Evolutionary conservation across 1,140 invertebrate genomes (phyloP).

Genomic region (Papilio xuthus): DNA sequence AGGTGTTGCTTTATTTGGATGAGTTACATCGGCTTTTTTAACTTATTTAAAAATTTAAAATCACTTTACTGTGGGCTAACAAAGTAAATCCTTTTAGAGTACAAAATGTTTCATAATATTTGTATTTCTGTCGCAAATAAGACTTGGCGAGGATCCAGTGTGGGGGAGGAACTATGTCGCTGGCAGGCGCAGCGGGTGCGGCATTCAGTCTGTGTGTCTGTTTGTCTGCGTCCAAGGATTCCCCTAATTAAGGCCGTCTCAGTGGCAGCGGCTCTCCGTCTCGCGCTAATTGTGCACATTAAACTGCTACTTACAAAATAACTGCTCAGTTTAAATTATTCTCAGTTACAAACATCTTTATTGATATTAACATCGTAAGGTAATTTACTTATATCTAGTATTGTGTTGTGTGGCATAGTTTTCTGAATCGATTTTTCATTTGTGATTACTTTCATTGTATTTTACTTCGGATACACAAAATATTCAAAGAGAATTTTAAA

Average conservation of each 20-base stretch:
- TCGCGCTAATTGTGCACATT: slow-evolving; percentile 28
- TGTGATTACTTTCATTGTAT: too few relatives aligned
- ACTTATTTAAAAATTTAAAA: neutral
- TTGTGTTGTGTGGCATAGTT: too few relatives aligned
- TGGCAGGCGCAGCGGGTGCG: neutral
- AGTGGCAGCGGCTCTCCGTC: neutral
- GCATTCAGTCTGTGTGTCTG: slow-evolving; percentile 27
- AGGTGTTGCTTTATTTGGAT: neutral
- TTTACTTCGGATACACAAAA: too few relatives aligned
- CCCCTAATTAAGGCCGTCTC: slow-evolving; percentile 33
- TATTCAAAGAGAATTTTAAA: too few relatives aligned
- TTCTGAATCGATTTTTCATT: too few relatives aligned
- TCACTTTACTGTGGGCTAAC: neutral
- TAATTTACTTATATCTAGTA: neutral
- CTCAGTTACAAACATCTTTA: neutral
- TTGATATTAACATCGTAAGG: neutral
- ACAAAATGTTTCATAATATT: neutral
- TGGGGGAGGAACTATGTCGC: neutral
- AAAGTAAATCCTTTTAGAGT: neutral
- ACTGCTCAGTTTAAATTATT: slow-evolving; percentile 8
- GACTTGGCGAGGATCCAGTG: slow-evolving; percentile 20
- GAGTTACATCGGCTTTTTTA: neutral
- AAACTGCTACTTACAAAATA: slow-evolving; percentile 17
- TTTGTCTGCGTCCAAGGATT: slow-evolving; percentile 1
- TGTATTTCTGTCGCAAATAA: neutral